These are phyloP conservation scores for Acridotheres tristis DNA, from an alignment of 2,797 vertebrate species.

Conservation along the genomic window DNA sequence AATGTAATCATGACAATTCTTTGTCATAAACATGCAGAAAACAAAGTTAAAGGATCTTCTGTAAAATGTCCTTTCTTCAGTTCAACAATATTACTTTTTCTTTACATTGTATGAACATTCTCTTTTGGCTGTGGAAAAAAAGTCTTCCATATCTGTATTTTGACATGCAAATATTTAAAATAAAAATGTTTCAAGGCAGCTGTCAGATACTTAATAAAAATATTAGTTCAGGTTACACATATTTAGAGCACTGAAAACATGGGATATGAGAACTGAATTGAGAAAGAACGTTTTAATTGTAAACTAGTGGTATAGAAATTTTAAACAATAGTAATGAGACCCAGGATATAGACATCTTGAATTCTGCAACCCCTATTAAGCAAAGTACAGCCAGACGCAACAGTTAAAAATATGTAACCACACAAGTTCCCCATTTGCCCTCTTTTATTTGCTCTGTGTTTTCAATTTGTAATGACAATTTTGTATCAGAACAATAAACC, in stretches of 20 bases:
- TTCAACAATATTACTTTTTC: not conserved
- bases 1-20: not conserved
- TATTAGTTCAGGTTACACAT: slow-evolving; percentile 47
- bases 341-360: slow-evolving; percentile 57
- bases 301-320: slow-evolving; percentile 41
- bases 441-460: slow-evolving; percentile 67
- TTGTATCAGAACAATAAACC: slow-evolving; percentile 70
- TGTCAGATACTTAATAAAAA: slow-evolving; percentile 25
- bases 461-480: slow-evolving; percentile 73
- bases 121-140: slow-evolving; percentile 9
- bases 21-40: not conserved
- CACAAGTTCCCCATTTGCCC: slow-evolving; percentile 67
- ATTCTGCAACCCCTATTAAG: slow-evolving; percentile 50
- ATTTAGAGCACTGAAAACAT: not conserved
- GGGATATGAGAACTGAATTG: not conserved
- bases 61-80: not conserved
- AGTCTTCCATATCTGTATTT: not conserved
- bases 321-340: slow-evolving; percentile 68
- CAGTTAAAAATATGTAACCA: slow-evolving; percentile 65
- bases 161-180: slow-evolving; percentile 34
- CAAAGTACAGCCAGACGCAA: slow-evolving; percentile 56
- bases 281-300: slow-evolving; percentile 45
- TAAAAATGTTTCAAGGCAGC: slow-evolving; percentile 11
- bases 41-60: not conserved
- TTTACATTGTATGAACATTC: not conserved